Evolutionary conservation across 2,113 vertebrate species (phyloP), one percentile per base, ranked within the genome.

Genomic region (Micromys minutus): DNA sequence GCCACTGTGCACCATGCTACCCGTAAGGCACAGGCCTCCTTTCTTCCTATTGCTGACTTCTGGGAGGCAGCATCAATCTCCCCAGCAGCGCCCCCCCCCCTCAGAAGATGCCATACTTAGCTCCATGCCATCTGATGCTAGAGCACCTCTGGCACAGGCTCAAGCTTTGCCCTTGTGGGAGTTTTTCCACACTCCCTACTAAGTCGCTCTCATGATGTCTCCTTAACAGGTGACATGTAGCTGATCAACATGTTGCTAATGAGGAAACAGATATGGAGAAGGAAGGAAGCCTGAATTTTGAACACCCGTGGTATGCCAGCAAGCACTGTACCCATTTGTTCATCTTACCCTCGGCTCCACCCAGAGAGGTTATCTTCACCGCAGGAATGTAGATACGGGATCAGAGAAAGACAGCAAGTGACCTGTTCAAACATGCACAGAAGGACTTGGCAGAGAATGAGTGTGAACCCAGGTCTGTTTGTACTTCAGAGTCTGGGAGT

Each of bases 281-380:
- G 84, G 61, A 42, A 75, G 67, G 52, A 39, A 80, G 13, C 5
- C 5, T 1, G 36, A 11, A 1, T 3, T 47, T 16, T 2, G 7
- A 39, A 26, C 29, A 47, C 29, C 90, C n/a, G 8, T 0, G 0
- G 11, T 0, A 36, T 69, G 47, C 26, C 21, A 0, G 50, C 34
- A 21, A 26, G 0, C 5, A 15, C 52, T 7, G 4, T 0, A 12
- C 3, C 16, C 16, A 0, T 11, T 34, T 26, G 8, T 29, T 72
- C 29, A 31, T 42, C 45, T 65, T 31, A 39, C 11, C 3, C 0
- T 45, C 0, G 0, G 22, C 57, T 50, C 36, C 52, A 59, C 19
- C 85, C 42, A 26, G 17, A 26, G 31, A 24, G 21, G 17, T 57
- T 19, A 26, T 52, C 89, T 2, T 59, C 31, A 42, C 6, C n/a